Percentiles rank a stretch among this genome's conserved stretches.
Conservation (phyloP, 1,140 invertebrate species). For the Zaprionus africanus region DNA sequence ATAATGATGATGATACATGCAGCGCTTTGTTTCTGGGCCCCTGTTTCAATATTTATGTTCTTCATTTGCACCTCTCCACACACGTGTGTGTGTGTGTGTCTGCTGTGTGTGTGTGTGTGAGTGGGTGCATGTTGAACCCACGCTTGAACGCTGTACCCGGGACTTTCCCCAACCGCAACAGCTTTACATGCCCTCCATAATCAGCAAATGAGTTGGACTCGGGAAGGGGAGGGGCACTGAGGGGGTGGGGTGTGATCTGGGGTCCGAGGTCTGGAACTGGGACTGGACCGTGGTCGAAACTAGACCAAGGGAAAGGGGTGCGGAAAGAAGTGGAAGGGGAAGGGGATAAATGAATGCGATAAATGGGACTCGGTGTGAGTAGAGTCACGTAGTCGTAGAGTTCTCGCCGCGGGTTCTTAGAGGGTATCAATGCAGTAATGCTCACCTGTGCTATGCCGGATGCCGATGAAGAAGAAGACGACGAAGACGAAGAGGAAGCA, state of each 20-base stretch:
- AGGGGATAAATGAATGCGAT: constrained; percentile 26
- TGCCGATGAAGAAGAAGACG: constrained; percentile 33
- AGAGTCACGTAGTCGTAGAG: constrained; percentile 44
- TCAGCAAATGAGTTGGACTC: background rate
- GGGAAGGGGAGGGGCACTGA: too few relatives aligned
- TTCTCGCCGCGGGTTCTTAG: too few relatives aligned
- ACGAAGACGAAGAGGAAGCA: constrained; percentile 7
- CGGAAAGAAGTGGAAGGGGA: background rate
- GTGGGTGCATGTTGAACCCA: constrained; percentile 13
- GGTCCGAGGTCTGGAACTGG: background rate
- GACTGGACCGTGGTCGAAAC: too few relatives aligned
- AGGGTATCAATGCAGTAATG: background rate
- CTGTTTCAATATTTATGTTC: background rate
- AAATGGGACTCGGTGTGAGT: constrained; percentile 38
- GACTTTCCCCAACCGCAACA: constrained; percentile 38
- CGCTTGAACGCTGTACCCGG: constrained; percentile 10
- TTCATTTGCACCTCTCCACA: background rate
- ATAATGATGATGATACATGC: background rate
- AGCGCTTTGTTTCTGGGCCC: background rate
- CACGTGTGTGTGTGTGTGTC: background rate
- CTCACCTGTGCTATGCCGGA: constrained; percentile 38
- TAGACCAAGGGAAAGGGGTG: background rate
- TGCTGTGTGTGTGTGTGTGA: background rate
- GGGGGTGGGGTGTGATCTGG: background rate
- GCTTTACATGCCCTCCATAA: background rate